Evolutionary conservation across 2,113 vertebrate genomes (phyloP).

Genomic region (Dolichallabes microphthalmus): DNA sequence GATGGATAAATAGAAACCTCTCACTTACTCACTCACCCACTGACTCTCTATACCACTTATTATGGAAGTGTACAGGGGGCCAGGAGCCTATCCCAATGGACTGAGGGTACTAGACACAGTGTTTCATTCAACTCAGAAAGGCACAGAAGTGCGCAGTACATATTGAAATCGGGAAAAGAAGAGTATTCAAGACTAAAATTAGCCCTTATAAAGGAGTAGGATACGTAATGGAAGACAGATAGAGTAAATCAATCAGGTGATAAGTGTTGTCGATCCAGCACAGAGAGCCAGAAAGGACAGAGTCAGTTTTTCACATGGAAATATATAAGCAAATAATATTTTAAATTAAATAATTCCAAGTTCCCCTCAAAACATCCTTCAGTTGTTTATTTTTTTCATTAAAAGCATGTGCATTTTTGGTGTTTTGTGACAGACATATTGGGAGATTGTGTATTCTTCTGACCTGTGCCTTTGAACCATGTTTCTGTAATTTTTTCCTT

Average conservation of each 20-base stretch:
- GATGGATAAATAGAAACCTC: too few species aligned
- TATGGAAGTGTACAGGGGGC: too few species aligned
- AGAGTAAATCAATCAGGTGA: background rate
- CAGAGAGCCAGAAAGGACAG: background rate
- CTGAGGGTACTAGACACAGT: background rate
- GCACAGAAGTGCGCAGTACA: background rate
- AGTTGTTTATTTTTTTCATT: background rate
- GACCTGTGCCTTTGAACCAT: background rate
- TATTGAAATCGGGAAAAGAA: background rate
- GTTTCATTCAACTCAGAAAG: background rate
- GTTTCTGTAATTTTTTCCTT: background rate
- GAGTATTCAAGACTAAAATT: too few species aligned
- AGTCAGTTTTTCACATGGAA: background rate
- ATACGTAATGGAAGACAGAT: background rate
- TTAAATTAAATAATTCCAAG: background rate
- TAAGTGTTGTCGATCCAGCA: background rate
- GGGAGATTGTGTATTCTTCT: background rate
- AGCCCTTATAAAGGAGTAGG: background rate
- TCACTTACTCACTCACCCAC: too few species aligned
- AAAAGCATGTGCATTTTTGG: background rate
- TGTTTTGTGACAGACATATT: background rate
- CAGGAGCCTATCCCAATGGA: too few species aligned
- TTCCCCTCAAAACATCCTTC: background rate
- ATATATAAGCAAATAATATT: background rate
- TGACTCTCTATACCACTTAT: too few species aligned